Percentiles rank a stretch among this genome's conserved stretches.
Conservation (phyloP, 2,113 vertebrate species). For the Lota lota region DNA sequence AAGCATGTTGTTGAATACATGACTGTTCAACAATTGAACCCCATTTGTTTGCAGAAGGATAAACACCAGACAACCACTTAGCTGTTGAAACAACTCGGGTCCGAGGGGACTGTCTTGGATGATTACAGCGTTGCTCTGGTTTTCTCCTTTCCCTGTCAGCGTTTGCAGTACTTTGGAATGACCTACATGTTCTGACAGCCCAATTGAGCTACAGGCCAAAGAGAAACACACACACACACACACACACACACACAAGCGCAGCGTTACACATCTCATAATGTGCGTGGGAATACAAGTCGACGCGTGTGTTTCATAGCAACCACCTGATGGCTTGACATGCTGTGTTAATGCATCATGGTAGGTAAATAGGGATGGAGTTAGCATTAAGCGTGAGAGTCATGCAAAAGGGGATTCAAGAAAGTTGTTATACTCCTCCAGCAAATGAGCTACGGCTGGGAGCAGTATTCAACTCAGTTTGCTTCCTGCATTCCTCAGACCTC, state of each 20-base stretch:
- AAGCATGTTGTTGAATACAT: too few relatives aligned
- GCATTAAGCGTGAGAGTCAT: conserved; percentile 21
- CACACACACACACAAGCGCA: conserved; percentile 3
- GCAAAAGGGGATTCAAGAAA: conserved; percentile 44
- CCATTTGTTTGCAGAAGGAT: too few relatives aligned
- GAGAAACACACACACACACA: background rate
- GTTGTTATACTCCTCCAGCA: background rate
- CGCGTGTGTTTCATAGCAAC: background rate
- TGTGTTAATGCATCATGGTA: background rate
- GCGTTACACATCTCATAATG: background rate
- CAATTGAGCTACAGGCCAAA: background rate
- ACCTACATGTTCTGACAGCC: conserved; percentile 40
- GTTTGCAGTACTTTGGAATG: background rate
- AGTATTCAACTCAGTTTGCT: conserved; percentile 51
- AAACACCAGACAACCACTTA: too few relatives aligned
- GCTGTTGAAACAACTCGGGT: background rate
- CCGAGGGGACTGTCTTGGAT: background rate
- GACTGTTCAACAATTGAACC: too few relatives aligned
- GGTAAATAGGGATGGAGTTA: background rate
- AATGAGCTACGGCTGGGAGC: conserved; percentile 29
- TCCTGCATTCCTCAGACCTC: conserved; percentile 72
- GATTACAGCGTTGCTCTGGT: background rate
- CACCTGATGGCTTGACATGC: background rate
- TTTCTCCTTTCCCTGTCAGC: conserved; percentile 1
- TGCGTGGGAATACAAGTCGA: background rate